These are phyloP conservation scores for Campoplex nolae DNA, from an alignment of 2,888 invertebrate species.

Conservation along the genomic window DNA sequence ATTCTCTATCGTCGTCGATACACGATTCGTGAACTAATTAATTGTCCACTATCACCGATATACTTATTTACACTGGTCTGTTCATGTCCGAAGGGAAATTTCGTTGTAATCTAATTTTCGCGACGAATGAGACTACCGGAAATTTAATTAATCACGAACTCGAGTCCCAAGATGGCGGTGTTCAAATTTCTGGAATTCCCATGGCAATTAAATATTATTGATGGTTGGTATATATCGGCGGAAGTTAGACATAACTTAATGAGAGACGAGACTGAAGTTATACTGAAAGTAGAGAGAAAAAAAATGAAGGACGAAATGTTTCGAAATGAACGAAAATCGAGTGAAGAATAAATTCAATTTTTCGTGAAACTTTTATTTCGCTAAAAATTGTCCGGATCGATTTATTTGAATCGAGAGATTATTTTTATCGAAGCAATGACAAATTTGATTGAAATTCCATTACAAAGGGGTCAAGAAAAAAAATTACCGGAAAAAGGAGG, in stretches of 20 bases:
- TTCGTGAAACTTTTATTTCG: neutral
- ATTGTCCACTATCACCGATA: neutral
- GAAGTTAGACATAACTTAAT: neutral
- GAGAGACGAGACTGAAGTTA: neutral
- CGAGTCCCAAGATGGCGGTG: constrained; percentile 8
- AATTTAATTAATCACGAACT: constrained; percentile 22
- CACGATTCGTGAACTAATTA: neutral
- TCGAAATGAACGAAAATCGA: no score
- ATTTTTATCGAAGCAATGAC: neutral
- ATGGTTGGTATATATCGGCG: neutral
- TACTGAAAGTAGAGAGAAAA: neutral
- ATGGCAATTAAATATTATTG: neutral
- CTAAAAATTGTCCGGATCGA: neutral
- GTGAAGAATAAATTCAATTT: neutral
- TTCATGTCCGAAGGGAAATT: constrained; percentile 35
- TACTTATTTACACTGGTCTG: neutral
- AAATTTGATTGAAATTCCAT: neutral
- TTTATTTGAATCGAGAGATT: neutral
- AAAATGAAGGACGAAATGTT: neutral
- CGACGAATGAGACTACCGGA: constrained; percentile 2
- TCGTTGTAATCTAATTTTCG: constrained; percentile 29
- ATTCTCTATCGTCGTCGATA: constrained; percentile 1
- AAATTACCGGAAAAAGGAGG: neutral
- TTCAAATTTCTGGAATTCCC: constrained; percentile 21
- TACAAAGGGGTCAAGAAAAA: neutral